These are phyloP conservation scores for Philonicus albiceps DNA, from an alignment of 2,888 invertebrate species.

Conservation along the genomic window DNA sequence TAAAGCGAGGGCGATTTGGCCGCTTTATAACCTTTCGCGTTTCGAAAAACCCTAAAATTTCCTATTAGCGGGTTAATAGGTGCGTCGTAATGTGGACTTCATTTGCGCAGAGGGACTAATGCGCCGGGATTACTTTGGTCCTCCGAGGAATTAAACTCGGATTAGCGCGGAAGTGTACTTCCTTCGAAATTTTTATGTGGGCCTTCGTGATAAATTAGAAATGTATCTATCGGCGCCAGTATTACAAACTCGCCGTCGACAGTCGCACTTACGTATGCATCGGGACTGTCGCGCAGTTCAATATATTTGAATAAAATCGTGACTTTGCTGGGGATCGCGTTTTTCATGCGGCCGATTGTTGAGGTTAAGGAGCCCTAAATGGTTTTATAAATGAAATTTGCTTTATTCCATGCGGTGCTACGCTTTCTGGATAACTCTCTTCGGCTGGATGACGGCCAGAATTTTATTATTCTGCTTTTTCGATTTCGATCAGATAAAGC, in stretches of 20 bases:
- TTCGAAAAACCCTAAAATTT: constrained; percentile 27
- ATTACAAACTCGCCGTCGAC: background rate
- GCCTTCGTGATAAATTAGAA: background rate
- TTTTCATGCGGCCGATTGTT: background rate
- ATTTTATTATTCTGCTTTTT: background rate
- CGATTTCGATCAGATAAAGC: background rate
- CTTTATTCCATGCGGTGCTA: background rate
- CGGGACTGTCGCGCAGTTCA: background rate
- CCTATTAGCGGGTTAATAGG: constrained; percentile 36
- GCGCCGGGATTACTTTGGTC: background rate
- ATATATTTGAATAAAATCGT: background rate
- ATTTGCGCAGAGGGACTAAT: constrained; percentile 1
- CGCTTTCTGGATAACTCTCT: background rate
- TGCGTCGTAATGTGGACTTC: constrained; percentile 19
- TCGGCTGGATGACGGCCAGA: background rate
- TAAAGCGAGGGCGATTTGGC: constrained; percentile 4
- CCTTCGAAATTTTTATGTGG: background rate
- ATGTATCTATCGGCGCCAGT: background rate
- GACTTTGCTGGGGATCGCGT: background rate
- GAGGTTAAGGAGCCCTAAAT: background rate
- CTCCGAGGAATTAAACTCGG: background rate
- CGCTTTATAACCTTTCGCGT: constrained; percentile 29
- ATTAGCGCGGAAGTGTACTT: background rate
- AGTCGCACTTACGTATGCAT: background rate
- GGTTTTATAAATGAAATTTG: background rate